phyloP scores from a whole-genome alignment of 2,888 invertebrate genomes.

The Oxytorus armatus region DNA sequence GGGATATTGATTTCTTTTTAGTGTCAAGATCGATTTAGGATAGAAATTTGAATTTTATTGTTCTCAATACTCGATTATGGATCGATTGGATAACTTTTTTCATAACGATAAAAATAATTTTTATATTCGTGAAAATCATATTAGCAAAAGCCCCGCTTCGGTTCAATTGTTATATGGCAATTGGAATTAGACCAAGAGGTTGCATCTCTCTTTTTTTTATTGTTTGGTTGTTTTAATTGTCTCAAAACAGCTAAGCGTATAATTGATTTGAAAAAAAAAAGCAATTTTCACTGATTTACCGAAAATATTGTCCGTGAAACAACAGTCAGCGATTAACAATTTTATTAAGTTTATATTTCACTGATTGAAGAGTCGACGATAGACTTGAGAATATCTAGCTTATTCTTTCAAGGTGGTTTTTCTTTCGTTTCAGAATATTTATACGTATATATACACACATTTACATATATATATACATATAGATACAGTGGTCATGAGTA shows the following conservation, averaged over 20 bases:
- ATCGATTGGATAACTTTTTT: conserved; percentile 2
- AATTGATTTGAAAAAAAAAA: conserved; percentile 32
- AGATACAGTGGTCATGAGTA: conserved; percentile 57
- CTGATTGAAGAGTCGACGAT: conserved; percentile 84
- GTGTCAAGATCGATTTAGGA: neutral
- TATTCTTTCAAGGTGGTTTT: conserved; percentile 69
- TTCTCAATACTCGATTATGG: neutral
- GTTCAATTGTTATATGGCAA: conserved; percentile 44
- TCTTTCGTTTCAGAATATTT: conserved; percentile 40
- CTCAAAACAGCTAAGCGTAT: conserved; percentile 11
- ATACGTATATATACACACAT: conserved; percentile 26
- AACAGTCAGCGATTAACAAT: conserved; percentile 72
- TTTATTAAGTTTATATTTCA: conserved; percentile 71
- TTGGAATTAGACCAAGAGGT: conserved; percentile 32
- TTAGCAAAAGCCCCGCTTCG: conserved; percentile 35
- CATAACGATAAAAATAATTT: neutral
- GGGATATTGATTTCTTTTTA: neutral
- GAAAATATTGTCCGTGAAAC: conserved; percentile 76
- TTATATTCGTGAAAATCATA: neutral
- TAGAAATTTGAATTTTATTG: neutral
- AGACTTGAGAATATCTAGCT: conserved; percentile 78
- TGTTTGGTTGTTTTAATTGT: conserved; percentile 12
- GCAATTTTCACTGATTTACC: conserved; percentile 64
- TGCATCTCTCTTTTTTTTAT: conserved; percentile 17
- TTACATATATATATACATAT: conserved; percentile 39